A percentile compares a stretch with the other conserved stretches of the same genome.
These are phyloP conservation scores for Rotaria magnacalcarata DNA, from an alignment of 2,888 invertebrate genomes.

Conservation along the genomic window DNA sequence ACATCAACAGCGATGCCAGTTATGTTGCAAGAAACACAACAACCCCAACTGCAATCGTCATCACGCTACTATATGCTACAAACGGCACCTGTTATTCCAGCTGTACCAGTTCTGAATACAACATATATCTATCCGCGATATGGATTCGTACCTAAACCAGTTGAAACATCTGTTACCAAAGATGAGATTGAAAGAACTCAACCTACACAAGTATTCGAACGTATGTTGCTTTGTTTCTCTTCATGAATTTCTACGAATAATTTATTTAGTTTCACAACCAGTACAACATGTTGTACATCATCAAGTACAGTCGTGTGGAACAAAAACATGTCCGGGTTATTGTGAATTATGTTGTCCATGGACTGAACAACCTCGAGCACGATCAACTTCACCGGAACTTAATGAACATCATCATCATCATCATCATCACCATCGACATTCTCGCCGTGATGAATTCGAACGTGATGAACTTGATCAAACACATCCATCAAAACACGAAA, in stretches of 20 bases:
- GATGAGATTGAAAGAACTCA: constrained; percentile 1
- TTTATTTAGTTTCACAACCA: not conserved
- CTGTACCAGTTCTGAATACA: not conserved
- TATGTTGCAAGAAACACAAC: not conserved
- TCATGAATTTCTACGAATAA: not conserved
- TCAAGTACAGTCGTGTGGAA: not conserved
- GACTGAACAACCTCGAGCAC: not conserved
- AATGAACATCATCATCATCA: not conserved
- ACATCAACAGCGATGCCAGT: not conserved
- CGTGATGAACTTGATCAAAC: constrained; percentile 2
- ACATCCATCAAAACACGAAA: not conserved
- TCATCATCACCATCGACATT: not conserved
- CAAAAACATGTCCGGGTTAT: constrained; percentile 18
- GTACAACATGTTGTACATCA: constrained; percentile 23
- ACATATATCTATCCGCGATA: constrained; percentile 27
- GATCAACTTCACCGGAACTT: too few relatives aligned
- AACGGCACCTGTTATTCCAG: not conserved
- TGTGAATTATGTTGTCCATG: constrained; percentile 30
- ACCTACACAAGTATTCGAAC: not conserved
- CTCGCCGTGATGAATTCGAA: constrained; percentile 20
- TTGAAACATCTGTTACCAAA: constrained; percentile 8
- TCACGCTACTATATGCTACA: not conserved
- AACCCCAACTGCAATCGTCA: not conserved
- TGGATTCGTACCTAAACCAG: constrained; percentile 28
- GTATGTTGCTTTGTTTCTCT: not conserved